phyloP scores from a whole-genome alignment of 2,113 vertebrate genomes.

The Regulus satrapa region DNA sequence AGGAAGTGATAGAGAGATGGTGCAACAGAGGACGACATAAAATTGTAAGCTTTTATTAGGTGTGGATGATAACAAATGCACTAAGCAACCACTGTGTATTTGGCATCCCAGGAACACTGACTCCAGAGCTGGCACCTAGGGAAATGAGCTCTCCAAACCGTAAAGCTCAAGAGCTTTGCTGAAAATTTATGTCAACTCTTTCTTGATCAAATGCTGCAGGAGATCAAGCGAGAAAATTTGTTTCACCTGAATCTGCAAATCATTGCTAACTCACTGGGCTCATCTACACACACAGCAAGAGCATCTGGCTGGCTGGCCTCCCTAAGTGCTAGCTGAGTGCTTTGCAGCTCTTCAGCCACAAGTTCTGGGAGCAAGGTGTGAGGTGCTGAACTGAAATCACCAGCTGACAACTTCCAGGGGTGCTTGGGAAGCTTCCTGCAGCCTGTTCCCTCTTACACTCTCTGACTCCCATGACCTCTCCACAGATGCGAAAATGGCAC shows the following conservation, averaged over 20 bases:
- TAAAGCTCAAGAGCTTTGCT: slow-evolving; percentile 4
- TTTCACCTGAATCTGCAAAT: slow-evolving; percentile 1
- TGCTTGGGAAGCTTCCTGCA: slow-evolving; percentile 7
- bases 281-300: background rate
- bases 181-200: background rate
- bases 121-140: background rate
- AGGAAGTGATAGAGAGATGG: background rate
- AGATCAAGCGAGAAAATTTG: background rate
- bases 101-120: background rate
- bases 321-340: background rate
- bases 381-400: background rate
- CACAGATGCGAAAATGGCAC: slow-evolving; percentile 57
- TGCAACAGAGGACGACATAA: background rate
- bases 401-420: slow-evolving; percentile 22
- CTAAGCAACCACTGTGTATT: background rate
- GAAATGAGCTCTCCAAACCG: background rate
- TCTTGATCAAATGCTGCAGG: background rate
- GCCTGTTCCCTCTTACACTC: slow-evolving; percentile 7
- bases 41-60: slow-evolving; percentile 3
- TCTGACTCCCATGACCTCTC: background rate
- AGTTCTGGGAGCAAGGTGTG: slow-evolving; percentile 1
- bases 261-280: background rate
- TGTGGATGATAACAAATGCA: background rate
- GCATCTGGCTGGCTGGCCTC: background rate
- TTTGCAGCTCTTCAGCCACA: background rate